Evolutionary conservation across 2,113 vertebrate species (phyloP), one percentile per base, ranked within the genome.

Genomic region (Pangasianodon hypophthalmus): DNA sequence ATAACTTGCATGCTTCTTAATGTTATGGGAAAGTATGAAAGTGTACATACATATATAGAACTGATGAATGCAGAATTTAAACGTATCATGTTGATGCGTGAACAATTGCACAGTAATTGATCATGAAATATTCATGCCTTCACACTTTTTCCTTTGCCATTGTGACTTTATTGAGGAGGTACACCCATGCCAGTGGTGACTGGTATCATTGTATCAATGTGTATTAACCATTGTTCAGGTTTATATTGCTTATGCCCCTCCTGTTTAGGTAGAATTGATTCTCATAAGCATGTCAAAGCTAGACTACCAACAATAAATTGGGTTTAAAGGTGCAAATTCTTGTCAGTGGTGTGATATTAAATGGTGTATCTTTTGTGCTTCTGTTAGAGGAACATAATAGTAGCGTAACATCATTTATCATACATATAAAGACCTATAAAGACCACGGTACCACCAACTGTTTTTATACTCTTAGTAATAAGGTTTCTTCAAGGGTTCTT

Each of bases 51-150:
- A 71, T 79, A 29, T 48, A 18, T 3, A 86, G 88, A 81, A 64
- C 60, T 54, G 1, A 5, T 60, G 32, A 46, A 62, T 60, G 29
- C 19, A 14, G 41, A 60, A 84, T n/a, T 60, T 6, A 77, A 24
- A 50, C 16, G 73, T 71, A 83, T 88, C 85, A 48, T 75, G 75
- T 73, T 89, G 29, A 75, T 75, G 81, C 16, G 19, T 13, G 32
- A 4, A 69, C 87, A 85, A 58, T 37, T 50, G 79, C 75, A 41
- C 54, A 26, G 52, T 73, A 87, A 89, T 80, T 79, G 75, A 62
- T 60, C 56, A 84, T 90, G 84, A 90, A 90, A 90, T 88, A 91
- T 91, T 87, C 73, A 91, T 52, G 75, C 21, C 2, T 58, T 88
- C 64, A 87, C 64, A 89, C 71, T 32, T 75, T 52, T 18, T 58